phyloP scores from a whole-genome alignment of 2,113 vertebrate species.

The Alouatta palliata region DNA sequence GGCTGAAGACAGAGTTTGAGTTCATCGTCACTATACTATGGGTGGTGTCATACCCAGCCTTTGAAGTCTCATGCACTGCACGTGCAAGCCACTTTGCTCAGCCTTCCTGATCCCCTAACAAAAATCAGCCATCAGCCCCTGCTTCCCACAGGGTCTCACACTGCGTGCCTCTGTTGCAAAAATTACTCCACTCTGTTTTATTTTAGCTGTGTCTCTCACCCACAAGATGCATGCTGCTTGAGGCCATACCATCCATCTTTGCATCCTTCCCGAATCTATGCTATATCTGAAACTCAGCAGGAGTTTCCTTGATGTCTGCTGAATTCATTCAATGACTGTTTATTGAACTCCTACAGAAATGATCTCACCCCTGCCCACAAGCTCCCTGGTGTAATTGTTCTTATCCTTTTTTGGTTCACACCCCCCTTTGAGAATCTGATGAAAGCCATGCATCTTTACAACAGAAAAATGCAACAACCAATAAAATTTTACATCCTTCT shows the following conservation, averaged over 20 bases:
- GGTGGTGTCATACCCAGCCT: accelerated
- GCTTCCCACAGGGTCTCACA: background rate
- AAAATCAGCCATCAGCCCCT: background rate
- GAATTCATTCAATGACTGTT: conserved; percentile 53
- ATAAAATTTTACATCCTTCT: conserved; percentile 31
- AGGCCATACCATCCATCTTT: conserved; percentile 20
- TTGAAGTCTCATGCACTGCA: background rate
- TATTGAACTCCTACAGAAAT: conserved; percentile 61
- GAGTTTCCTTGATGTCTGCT: background rate
- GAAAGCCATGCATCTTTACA: conserved; percentile 55
- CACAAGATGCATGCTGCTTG: conserved; percentile 44
- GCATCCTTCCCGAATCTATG: background rate
- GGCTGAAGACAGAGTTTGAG: background rate
- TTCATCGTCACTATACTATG: background rate
- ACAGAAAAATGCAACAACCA: conserved; percentile 11
- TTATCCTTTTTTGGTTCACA: conserved; percentile 31
- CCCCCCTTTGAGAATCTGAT: conserved; percentile 60
- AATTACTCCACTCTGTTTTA: conserved; percentile 49
- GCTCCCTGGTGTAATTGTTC: background rate
- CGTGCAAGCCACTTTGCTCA: background rate
- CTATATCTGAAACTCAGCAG: conserved; percentile 43
- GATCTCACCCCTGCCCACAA: conserved; percentile 31
- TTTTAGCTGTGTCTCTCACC: background rate
- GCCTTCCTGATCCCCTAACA: background rate
- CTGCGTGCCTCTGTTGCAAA: background rate